Evolutionary conservation across 1,140 invertebrate genomes (phyloP).

Genomic region (Plectrocnemia conspersa): DNA sequence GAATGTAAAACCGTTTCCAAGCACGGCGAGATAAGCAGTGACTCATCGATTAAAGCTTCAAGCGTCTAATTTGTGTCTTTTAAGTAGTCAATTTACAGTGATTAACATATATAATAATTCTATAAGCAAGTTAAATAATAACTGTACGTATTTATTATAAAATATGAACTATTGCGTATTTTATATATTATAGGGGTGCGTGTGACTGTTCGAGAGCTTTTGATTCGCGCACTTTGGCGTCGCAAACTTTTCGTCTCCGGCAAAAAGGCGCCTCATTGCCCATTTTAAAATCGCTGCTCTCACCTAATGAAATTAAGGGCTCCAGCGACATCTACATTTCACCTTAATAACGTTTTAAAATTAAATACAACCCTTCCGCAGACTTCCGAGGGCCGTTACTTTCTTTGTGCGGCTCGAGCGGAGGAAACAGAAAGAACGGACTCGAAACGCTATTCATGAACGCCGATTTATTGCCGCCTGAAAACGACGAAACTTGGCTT

Average conservation of each 20-base stretch:
- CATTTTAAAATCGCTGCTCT: slow-evolving; percentile 23
- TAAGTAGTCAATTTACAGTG: too few species aligned
- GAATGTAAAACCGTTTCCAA: too few species aligned
- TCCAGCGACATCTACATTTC: slow-evolving; percentile 23
- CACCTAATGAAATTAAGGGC: slow-evolving; percentile 28
- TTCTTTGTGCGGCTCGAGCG: slow-evolving; percentile 3
- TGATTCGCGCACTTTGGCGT: background rate
- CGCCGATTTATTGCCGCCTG: background rate
- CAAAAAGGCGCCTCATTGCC: slow-evolving; percentile 5
- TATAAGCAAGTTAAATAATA: too few species aligned
- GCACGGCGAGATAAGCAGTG: too few species aligned
- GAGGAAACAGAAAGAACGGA: slow-evolving; percentile 8
- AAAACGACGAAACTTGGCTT: too few species aligned
- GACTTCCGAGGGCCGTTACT: slow-evolving; percentile 22
- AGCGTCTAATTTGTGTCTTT: too few species aligned
- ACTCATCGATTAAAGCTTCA: too few species aligned
- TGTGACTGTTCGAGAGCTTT: too few species aligned
- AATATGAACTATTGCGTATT: too few species aligned
- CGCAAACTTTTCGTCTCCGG: slow-evolving; percentile 5
- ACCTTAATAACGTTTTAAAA: slow-evolving; percentile 28
- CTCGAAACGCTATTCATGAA: slow-evolving; percentile 3
- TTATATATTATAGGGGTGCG: too few species aligned
- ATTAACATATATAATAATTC: too few species aligned
- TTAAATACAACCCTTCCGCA: slow-evolving; percentile 29
- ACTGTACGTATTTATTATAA: too few species aligned